Conservation (phyloP, 2,888 invertebrate genomes). For the Papilio elwesi region DNA sequence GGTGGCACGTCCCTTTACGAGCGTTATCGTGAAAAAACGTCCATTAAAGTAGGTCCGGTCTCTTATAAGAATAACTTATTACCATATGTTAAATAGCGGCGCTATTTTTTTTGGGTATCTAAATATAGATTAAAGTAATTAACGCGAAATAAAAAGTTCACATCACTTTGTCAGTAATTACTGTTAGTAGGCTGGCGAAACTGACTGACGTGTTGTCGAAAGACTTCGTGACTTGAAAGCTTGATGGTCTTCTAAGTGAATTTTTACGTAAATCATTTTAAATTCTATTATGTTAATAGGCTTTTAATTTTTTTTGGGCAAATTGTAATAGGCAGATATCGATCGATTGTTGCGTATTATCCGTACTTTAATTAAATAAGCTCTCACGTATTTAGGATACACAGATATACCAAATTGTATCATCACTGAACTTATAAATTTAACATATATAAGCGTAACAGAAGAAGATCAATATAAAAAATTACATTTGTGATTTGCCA, state of each 20-base stretch:
- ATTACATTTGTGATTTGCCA: too few relatives aligned
- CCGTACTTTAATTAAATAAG: too few relatives aligned
- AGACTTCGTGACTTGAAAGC: slow-evolving; percentile 58
- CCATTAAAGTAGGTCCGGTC: slow-evolving; percentile 46
- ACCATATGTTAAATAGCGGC: slow-evolving; percentile 20
- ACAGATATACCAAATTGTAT: too few relatives aligned
- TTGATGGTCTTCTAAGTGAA: slow-evolving; percentile 46
- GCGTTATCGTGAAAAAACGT: slow-evolving; percentile 60
- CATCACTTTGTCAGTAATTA: slow-evolving; percentile 54
- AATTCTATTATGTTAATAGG: slow-evolving; percentile 18
- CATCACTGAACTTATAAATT: too few relatives aligned
- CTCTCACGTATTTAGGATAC: too few relatives aligned
- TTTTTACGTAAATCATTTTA: slow-evolving; percentile 40
- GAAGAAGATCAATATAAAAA: too few relatives aligned
- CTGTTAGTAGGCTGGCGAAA: slow-evolving; percentile 54
- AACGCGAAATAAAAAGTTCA: slow-evolving; percentile 30
- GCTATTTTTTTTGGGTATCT: slow-evolving; percentile 24
- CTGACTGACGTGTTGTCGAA: slow-evolving; percentile 62
- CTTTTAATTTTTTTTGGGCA: neutral
- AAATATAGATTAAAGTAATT: slow-evolving; percentile 28
- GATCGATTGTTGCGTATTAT: neutral
- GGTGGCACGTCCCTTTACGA: slow-evolving; percentile 69
- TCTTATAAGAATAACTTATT: slow-evolving; percentile 35
- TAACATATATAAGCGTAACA: too few relatives aligned
- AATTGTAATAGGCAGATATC: slow-evolving; percentile 4